Percentiles rank a stretch among this genome's conserved stretches.
Conservation (phyloP, 92 coral and sea anemone genomes). For the Phenganax stokvisi region DNA sequence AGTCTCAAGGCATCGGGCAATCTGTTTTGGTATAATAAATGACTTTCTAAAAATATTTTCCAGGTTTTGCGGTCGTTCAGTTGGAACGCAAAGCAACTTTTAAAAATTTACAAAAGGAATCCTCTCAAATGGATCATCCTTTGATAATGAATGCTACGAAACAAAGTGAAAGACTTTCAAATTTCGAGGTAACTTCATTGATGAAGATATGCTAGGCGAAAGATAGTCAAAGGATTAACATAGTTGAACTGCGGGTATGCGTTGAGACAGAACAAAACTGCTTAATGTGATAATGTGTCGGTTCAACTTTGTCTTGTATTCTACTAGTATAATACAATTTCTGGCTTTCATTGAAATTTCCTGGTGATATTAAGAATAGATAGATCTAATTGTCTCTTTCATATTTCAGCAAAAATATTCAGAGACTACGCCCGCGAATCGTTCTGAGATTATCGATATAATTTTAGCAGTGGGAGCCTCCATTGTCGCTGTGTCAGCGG, state of each 20-base stretch:
- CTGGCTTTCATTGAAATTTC: background rate
- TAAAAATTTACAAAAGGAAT: slow-evolving; percentile 64
- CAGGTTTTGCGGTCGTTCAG: slow-evolving; percentile 39
- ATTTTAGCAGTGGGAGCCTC: slow-evolving; percentile 31
- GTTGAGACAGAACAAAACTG: too few species aligned
- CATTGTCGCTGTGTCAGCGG: slow-evolving; percentile 31
- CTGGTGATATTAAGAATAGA: background rate
- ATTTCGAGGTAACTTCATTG: slow-evolving; percentile 6
- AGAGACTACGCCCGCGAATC: background rate
- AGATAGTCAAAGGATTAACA: background rate
- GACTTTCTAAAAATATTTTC: background rate
- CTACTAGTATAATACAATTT: background rate
- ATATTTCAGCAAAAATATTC: slow-evolving; percentile 17
- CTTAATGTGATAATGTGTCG: too few species aligned
- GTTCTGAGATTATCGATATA: slow-evolving; percentile 24
- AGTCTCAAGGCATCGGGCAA: too few species aligned
- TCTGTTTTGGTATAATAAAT: background rate
- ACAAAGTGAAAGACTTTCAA: slow-evolving; percentile 34
- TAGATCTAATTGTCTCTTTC: too few species aligned
- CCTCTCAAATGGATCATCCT: slow-evolving; percentile 54
- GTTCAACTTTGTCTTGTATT: too few species aligned
- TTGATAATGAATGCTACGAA: slow-evolving; percentile 48
- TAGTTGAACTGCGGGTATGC: too few species aligned
- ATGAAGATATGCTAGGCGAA: background rate
- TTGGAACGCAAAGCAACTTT: slow-evolving; percentile 68